Conservation (phyloP, 2,797 vertebrate genomes). For the Sylvilagus floridanus region DNA sequence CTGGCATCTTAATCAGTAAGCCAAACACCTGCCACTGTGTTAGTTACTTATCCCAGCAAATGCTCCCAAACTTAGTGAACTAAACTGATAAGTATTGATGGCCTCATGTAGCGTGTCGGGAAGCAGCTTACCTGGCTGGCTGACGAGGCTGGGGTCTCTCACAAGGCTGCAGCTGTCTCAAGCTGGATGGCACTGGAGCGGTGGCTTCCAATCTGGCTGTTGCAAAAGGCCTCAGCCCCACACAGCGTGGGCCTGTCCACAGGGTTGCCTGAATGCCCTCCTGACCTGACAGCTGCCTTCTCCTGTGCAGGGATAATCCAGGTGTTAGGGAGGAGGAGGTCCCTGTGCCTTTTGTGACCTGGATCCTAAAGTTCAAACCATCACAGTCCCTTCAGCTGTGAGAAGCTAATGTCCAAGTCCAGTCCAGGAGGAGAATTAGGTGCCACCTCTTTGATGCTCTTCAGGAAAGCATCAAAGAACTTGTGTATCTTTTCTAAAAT, state of each 20-base stretch:
- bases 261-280: not conserved
- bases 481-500: not conserved
- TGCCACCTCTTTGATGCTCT: not conserved
- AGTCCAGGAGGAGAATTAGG: not conserved
- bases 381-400: not conserved
- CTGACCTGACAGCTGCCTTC: not conserved
- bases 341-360: not conserved
- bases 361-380: not conserved
- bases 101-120: not conserved
- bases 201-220: not conserved
- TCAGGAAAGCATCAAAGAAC: not conserved
- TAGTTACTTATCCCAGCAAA: not conserved
- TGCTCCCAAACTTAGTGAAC: not conserved
- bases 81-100: not conserved
- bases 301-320: not conserved
- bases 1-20: no score
- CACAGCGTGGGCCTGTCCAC: not conserved
- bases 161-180: not conserved
- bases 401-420: not conserved
- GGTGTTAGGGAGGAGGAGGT: not conserved
- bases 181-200: not conserved
- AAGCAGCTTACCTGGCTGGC: not conserved
- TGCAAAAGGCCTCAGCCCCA: not conserved
- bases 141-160: not conserved
- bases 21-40: no score